phyloP scores from a whole-genome alignment of 1,140 invertebrate genomes.

The Harpegnathos saltator region DNA sequence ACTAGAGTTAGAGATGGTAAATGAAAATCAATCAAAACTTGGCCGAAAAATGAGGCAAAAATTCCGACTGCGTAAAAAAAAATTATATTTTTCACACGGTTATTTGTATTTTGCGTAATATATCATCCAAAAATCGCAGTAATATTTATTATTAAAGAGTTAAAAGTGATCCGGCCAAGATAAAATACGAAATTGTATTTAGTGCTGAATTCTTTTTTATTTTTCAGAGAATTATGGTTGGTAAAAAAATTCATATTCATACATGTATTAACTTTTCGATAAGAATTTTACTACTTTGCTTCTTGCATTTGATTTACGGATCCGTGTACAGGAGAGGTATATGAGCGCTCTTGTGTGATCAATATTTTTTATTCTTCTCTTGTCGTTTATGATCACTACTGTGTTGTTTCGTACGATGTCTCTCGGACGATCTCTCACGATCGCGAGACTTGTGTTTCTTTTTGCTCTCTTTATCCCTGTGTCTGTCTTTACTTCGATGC shows the following conservation, averaged over 20 bases:
- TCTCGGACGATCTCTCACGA: constrained; percentile 31
- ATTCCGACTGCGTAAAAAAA: neutral
- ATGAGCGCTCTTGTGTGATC: neutral
- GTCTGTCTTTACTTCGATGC: constrained; percentile 13
- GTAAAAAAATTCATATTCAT: neutral
- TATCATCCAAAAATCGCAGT: too few species aligned
- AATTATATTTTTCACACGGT: too few species aligned
- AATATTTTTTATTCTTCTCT: constrained; percentile 31
- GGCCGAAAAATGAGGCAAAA: neutral
- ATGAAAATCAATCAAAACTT: neutral
- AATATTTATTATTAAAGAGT: neutral
- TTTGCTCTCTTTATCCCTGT: constrained; percentile 41
- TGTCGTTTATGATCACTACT: constrained; percentile 44
- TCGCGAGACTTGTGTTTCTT: constrained; percentile 55
- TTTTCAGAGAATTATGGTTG: neutral
- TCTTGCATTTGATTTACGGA: neutral
- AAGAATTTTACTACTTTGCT: constrained; percentile 1
- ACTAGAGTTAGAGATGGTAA: neutral
- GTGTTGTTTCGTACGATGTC: constrained; percentile 36
- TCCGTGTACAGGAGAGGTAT: neutral
- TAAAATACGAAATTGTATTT: too few species aligned
- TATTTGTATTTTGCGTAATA: neutral
- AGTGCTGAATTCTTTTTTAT: neutral
- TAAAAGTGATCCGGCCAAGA: constrained; percentile 4
- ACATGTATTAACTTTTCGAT: neutral